Conservation (phyloP, 2,888 invertebrate genomes). For the Luperina testacea region DNA sequence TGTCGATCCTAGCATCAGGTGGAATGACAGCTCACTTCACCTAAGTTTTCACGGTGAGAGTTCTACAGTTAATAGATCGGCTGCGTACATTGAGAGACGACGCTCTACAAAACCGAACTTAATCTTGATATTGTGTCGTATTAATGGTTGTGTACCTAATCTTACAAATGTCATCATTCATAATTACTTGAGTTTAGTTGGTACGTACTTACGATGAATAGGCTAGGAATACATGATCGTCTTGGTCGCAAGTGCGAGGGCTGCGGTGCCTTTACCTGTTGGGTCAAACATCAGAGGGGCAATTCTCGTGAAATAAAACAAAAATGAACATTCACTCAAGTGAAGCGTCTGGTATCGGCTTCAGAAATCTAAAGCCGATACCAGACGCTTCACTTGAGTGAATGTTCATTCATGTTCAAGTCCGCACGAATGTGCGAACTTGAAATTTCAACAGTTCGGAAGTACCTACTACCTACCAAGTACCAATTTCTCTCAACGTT, state of each 20-base stretch:
- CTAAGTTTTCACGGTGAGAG: background rate
- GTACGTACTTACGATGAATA: slow-evolving; percentile 31
- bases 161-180: background rate
- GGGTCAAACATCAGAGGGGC: background rate
- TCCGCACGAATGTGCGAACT: no score
- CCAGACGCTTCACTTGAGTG: no score
- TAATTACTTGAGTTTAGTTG: background rate
- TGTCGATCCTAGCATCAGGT: background rate
- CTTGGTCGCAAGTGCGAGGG: slow-evolving; percentile 4
- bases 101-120: background rate
- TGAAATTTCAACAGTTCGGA: background rate
- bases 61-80: no score
- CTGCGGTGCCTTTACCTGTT: slow-evolving; percentile 7
- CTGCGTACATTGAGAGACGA: background rate
- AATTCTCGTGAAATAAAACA: background rate
- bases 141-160: background rate
- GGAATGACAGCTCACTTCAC: background rate
- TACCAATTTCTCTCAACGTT: background rate
- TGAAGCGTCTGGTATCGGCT: background rate
- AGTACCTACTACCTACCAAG: background rate
- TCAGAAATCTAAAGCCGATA: no score
- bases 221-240: slow-evolving; percentile 8
- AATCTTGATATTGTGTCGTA: no score
- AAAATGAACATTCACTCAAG: background rate
- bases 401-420: no score